Conservation (phyloP, 2,888 invertebrate species). For the Cephus runcator region DNA sequence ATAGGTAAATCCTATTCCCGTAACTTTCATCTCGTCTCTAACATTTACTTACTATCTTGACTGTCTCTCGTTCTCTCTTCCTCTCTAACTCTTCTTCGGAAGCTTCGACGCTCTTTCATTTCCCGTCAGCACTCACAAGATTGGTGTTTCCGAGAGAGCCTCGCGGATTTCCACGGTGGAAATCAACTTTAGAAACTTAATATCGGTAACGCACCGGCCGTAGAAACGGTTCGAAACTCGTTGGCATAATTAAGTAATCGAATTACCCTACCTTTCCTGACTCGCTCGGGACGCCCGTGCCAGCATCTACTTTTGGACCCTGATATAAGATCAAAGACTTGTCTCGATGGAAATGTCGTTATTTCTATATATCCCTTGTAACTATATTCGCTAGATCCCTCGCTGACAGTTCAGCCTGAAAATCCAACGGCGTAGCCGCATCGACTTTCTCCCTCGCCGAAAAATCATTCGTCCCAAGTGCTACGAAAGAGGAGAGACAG, state of each 20-base stretch:
- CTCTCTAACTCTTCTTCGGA: not conserved
- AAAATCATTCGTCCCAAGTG: not conserved
- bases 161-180: conserved; percentile 2
- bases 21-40: not conserved
- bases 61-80: not conserved
- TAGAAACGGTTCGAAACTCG: conserved; percentile 30
- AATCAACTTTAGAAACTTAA: conserved; percentile 43
- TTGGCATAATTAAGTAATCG: conserved; percentile 36
- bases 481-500: not conserved
- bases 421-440: not conserved
- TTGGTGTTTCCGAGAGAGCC: not conserved
- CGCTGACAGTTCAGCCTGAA: not conserved
- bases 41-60: not conserved
- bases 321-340: not conserved
- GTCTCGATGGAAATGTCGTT: not conserved
- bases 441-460: not conserved
- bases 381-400: not conserved
- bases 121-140: not conserved
- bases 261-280: conserved; percentile 19
- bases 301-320: not conserved
- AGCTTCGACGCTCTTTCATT: not conserved
- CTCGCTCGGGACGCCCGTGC: not conserved
- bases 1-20: not conserved
- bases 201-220: conserved; percentile 32
- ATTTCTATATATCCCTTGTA: not conserved